A percentile compares a stretch with the other conserved stretches of the same genome.
These are phyloP conservation scores for Drosophila limbata DNA, from an alignment of 2,888 invertebrate genomes.

Conservation along the genomic window DNA sequence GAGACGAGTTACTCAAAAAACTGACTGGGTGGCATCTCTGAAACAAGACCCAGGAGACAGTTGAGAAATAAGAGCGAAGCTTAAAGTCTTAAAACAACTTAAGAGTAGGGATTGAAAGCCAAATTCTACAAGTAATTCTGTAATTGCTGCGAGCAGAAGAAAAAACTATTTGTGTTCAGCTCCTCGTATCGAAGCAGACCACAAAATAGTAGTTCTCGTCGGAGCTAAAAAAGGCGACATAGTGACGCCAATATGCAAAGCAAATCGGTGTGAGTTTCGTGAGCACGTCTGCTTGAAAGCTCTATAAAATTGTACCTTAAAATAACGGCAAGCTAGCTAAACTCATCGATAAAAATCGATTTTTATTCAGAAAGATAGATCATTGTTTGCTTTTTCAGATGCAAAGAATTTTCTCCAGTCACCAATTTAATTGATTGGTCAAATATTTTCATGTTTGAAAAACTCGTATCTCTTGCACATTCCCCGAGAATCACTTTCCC, in stretches of 20 bases:
- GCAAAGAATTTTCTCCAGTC: neutral
- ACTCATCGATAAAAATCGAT: neutral
- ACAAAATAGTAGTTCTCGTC: too few relatives aligned
- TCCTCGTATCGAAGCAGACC: too few relatives aligned
- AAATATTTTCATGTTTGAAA: neutral
- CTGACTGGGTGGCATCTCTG: constrained; percentile 37
- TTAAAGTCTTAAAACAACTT: neutral
- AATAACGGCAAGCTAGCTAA: too few relatives aligned
- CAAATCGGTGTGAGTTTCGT: too few relatives aligned
- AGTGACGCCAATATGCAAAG: too few relatives aligned
- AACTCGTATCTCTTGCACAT: constrained; percentile 7
- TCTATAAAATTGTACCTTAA: too few relatives aligned
- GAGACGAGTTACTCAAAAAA: constrained; percentile 13
- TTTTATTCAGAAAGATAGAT: neutral
- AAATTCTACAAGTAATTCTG: neutral
- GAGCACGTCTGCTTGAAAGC: too few relatives aligned
- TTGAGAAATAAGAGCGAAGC: constrained; percentile 9
- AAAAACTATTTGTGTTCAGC: too few relatives aligned
- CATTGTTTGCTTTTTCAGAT: neutral
- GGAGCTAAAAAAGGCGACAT: too few relatives aligned
- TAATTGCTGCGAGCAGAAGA: too few relatives aligned
- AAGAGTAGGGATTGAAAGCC: neutral
- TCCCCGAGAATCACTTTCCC: constrained; percentile 44
- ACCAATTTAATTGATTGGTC: constrained; percentile 7
- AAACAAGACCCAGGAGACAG: neutral